phyloP scores from a whole-genome alignment of 2,797 vertebrate species.

The Lepidocolaptes lacrymiger region DNA sequence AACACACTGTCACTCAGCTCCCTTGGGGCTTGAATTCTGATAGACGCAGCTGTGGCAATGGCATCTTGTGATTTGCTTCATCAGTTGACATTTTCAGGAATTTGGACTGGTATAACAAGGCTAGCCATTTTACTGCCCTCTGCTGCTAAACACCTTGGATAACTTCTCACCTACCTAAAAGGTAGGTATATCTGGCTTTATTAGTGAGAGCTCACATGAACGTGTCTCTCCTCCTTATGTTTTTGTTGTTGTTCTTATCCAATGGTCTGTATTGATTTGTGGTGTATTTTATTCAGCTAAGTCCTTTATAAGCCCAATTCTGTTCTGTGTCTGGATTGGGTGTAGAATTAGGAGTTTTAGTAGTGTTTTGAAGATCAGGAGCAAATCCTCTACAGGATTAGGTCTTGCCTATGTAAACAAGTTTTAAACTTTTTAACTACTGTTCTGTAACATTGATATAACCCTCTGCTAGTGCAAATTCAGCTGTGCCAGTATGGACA shows the following conservation, averaged over 20 bases:
- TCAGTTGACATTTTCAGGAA: background rate
- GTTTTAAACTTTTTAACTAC: background rate
- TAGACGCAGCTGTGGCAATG: background rate
- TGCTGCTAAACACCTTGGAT: background rate
- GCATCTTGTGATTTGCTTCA: background rate
- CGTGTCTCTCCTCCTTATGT: background rate
- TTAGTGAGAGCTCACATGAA: background rate
- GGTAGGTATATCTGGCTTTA: background rate
- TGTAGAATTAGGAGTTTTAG: background rate
- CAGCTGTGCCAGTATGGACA: slow-evolving; percentile 13
- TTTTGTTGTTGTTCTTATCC: background rate
- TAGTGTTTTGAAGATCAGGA: background rate
- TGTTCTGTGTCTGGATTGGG: background rate
- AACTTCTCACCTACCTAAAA: background rate
- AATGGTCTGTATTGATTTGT: background rate
- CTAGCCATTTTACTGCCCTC: background rate
- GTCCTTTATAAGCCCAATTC: background rate
- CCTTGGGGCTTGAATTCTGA: slow-evolving; percentile 9
- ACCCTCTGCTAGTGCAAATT: background rate
- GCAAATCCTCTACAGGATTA: background rate
- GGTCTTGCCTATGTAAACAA: background rate
- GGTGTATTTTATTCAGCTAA: background rate
- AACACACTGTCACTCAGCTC: background rate
- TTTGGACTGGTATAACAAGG: background rate
- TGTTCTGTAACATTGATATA: background rate